A percentile compares a stretch with the other conserved stretches of the same genome.
phyloP scores from a whole-genome alignment of 2,113 vertebrate genomes.

The Mesoclemmys tuberculata region DNA sequence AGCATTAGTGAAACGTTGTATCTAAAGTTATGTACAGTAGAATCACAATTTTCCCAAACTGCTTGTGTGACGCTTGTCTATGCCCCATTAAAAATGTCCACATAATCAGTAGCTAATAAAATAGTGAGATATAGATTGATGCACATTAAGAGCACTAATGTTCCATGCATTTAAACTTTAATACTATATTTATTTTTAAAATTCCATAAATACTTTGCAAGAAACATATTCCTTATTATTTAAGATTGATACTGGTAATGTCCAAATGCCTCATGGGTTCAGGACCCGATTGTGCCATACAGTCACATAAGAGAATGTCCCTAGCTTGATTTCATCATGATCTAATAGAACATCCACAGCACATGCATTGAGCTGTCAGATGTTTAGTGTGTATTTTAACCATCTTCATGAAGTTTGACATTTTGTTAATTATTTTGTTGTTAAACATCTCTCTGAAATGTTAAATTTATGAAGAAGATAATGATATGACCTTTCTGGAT shows the following conservation, averaged over 20 bases:
- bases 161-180: background rate
- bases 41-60: background rate
- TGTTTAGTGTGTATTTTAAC: background rate
- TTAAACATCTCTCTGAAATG: background rate
- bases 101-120: background rate
- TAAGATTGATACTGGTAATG: background rate
- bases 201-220: background rate
- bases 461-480: background rate
- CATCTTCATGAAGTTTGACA: background rate
- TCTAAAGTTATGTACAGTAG: background rate
- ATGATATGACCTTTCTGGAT: background rate
- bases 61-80: background rate
- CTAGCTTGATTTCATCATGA: background rate
- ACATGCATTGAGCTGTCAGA: background rate
- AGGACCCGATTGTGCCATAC: accelerated
- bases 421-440: background rate
- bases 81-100: background rate
- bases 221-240: background rate
- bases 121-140: background rate
- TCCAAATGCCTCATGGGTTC: background rate
- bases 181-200: background rate
- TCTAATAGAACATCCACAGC: background rate
- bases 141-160: background rate
- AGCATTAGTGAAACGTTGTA: background rate
- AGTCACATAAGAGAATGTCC: background rate